Percentiles rank a stretch among this genome's conserved stretches.
Evolutionary conservation across 2,113 vertebrate genomes (phyloP).

Genomic region (Australoheros scitulus): DNA sequence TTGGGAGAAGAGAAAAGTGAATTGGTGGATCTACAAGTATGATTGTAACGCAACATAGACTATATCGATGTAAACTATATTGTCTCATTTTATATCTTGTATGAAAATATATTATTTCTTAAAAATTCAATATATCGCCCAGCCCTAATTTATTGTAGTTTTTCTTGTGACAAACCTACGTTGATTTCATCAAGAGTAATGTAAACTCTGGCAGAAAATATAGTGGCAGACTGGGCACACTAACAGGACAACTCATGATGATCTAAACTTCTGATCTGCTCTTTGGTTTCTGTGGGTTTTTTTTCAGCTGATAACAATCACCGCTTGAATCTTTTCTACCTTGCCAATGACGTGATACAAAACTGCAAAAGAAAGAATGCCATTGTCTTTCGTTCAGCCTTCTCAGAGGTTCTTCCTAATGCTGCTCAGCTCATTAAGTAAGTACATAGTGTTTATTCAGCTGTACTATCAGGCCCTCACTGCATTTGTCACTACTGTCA

Average conservation of each 20-base stretch:
- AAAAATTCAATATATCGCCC: too few species aligned
- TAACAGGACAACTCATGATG: neutral
- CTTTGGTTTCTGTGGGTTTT: neutral
- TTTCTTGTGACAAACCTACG: neutral
- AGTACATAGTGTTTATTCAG: conserved; percentile 58
- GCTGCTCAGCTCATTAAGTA: conserved; percentile 92
- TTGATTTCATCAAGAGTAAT: neutral
- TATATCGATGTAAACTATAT: too few species aligned
- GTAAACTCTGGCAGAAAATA: neutral
- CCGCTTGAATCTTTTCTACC: conserved; percentile 95
- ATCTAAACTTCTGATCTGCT: neutral
- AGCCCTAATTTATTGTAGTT: neutral
- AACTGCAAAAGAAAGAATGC: conserved; percentile 98
- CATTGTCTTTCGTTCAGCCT: conserved; percentile 90
- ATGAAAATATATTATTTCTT: too few species aligned
- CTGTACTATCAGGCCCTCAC: neutral
- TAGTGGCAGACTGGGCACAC: neutral
- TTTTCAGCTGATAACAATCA: conserved; percentile 89
- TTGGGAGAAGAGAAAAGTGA: too few species aligned
- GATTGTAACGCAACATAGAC: too few species aligned
- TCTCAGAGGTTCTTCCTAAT: conserved; percentile 92
- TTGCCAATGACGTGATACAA: conserved; percentile 98
- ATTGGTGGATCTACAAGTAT: too few species aligned
- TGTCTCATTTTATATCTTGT: too few species aligned
- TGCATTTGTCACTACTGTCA: neutral